Conservation (phyloP, 2,888 invertebrate species). For the Lasioglossum malachurum region DNA sequence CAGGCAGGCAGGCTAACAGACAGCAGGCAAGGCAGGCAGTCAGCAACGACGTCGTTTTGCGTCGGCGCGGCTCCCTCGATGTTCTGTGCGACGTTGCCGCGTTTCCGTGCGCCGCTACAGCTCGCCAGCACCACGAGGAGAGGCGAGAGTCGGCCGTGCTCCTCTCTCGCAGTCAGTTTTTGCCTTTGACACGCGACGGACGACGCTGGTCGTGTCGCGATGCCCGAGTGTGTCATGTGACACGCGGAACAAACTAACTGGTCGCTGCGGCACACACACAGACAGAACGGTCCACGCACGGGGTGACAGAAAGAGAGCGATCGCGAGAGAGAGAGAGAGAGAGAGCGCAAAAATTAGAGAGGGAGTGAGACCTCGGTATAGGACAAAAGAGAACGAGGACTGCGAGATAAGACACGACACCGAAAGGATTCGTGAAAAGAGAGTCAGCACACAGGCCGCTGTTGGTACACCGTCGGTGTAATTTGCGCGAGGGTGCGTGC, state of each 20-base stretch:
- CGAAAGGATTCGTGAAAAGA: background rate
- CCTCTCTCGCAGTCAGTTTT: constrained; percentile 78
- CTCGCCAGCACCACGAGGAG: constrained; percentile 67
- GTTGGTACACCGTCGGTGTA: background rate
- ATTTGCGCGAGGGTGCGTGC: constrained; percentile 11
- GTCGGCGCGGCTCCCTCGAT: constrained; percentile 65
- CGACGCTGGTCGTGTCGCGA: constrained; percentile 67
- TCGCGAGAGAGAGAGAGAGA: background rate
- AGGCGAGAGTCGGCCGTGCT: constrained; percentile 64
- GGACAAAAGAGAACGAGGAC: background rate
- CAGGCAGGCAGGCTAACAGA: background rate
- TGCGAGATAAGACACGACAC: background rate
- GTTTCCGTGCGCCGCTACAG: constrained; percentile 15
- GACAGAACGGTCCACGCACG: background rate
- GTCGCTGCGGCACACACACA: constrained; percentile 38
- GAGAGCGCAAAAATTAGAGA: background rate
- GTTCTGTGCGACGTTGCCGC: constrained; percentile 69
- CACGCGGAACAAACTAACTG: constrained; percentile 64
- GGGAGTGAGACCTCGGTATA: background rate
- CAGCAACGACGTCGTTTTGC: constrained; percentile 51
- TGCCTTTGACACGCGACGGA: constrained; percentile 75
- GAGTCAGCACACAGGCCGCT: background rate
- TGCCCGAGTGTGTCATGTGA: constrained; percentile 77
- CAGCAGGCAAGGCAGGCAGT: background rate
- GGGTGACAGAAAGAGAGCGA: background rate